phyloP scores from a whole-genome alignment of 2,888 invertebrate genomes.

The Brenthis hecate region DNA sequence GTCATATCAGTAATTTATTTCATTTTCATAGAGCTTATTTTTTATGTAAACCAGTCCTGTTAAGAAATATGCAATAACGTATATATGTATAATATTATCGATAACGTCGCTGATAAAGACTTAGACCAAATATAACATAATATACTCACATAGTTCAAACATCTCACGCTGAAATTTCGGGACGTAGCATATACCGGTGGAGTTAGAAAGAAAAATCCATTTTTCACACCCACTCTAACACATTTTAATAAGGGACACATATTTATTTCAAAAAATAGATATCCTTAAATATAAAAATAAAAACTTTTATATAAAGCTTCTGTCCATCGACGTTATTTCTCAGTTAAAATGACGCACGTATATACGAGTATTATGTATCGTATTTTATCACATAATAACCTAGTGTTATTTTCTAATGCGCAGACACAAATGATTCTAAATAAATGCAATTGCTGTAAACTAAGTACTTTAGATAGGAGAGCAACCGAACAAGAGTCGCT shows the following conservation, averaged over 20 bases:
- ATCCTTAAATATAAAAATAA: background rate
- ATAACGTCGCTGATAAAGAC: too few species aligned
- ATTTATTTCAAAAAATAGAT: background rate
- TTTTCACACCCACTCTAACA: constrained; percentile 36
- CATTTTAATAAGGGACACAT: constrained; percentile 36
- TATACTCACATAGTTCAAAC: constrained; percentile 41
- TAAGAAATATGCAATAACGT: too few species aligned
- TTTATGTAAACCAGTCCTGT: too few species aligned
- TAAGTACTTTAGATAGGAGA: constrained; percentile 12
- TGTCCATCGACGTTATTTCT: constrained; percentile 39
- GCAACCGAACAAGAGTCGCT: constrained; percentile 5
- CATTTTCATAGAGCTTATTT: too few species aligned
- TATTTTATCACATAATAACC: constrained; percentile 34
- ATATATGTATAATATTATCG: too few species aligned
- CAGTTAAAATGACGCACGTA: constrained; percentile 48
- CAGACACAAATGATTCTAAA: constrained; percentile 27
- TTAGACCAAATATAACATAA: too few species aligned
- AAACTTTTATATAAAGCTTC: constrained; percentile 11
- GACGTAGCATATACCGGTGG: constrained; percentile 44
- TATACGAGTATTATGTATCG: constrained; percentile 35
- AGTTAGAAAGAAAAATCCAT: constrained; percentile 39
- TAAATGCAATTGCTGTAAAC: constrained; percentile 14
- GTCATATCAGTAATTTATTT: too few species aligned
- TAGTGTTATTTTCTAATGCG: constrained; percentile 33
- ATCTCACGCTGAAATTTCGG: constrained; percentile 61